Evolutionary conservation across 30 jellyfish, hydroid and myxozoan species (phyloP).

Genomic region (Aurelia aurita): DNA sequence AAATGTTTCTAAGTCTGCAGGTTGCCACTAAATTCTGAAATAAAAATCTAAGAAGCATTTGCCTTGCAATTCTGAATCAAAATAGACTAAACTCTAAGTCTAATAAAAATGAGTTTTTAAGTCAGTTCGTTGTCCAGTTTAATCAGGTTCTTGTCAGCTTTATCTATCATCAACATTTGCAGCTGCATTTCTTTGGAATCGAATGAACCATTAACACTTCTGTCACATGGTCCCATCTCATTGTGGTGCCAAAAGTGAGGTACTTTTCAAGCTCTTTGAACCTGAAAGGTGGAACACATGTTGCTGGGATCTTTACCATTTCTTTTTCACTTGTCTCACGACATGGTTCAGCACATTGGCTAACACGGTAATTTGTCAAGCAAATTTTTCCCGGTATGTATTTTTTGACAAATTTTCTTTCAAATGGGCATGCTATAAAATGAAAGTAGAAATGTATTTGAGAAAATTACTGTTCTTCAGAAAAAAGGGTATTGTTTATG

Average conservation of each 20-base stretch:
- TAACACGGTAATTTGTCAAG: constrained; percentile 40
- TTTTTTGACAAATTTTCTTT: constrained; percentile 19
- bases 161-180: not conserved
- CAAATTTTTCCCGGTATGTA: constrained; percentile 26
- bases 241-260: constrained; percentile 19
- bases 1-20: too few relatives aligned
- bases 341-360: constrained; percentile 47
- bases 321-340: constrained; percentile 1
- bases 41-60: too few relatives aligned
- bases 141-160: too few relatives aligned
- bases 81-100: too few relatives aligned
- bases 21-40: too few relatives aligned
- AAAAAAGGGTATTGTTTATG: too few relatives aligned
- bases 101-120: too few relatives aligned
- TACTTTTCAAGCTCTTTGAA: constrained; percentile 17
- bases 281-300: constrained; percentile 62
- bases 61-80: too few relatives aligned
- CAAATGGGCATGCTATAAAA: constrained; percentile 51
- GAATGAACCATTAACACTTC: constrained; percentile 22
- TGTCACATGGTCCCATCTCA: constrained; percentile 35
- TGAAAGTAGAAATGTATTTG: not conserved
- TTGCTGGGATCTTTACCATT: constrained; percentile 40
- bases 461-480: not conserved
- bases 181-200: constrained; percentile 65
- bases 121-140: too few relatives aligned